Base-by-base conservation (phyloP, 1,140 invertebrate species). In the Thaumetopoea pityocampa region DNA sequence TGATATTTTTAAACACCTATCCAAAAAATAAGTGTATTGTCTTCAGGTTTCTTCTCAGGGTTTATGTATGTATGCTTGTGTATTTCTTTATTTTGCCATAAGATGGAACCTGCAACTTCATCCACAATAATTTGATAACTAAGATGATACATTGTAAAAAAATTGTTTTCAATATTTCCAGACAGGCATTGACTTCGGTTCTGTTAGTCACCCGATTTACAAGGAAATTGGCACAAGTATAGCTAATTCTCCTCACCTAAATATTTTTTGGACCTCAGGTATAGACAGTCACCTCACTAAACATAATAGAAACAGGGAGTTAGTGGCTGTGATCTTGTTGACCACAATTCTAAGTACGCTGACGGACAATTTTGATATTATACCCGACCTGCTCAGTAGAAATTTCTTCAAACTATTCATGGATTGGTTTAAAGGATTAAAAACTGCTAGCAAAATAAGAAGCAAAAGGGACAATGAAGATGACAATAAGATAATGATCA, bases 181-280 rank as follows among this genome's bases (percentile, higher is more conserved):
- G 90, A 79, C 85, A 40, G 85, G 88, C 34, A 88, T 89, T 27
- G 87, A 88, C 62, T 82, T 87, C 49, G 67, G 85, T 43, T 86
- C 82, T 18, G 69, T 86, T 19, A 82, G 85, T 37, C 90, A 92
- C 73, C 89, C 90, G 23, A 67, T 91, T 18, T 90, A 88, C 62
- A 82, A 88, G 48, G 56, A 87, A 35, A 87, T 90, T 51, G 85
- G 85, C 17, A 72, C 81, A 57, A 63, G 85, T 51, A 52, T 90
- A 24, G 67, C 74, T 2, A 57, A 78, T 54, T 84, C 85, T 4
- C 67, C 87, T 20, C 69, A 86, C 44, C 42, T 88, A 1, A 33
- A 63, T 27, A 23, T 84, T 23, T 90, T 90, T 67, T 89, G 90
- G 86, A 55, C 37, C 11, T 69, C 60, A 14, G 82, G 74, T 32